Conservation (phyloP, 2,888 invertebrate genomes). For the Herminia tarsipennalis region DNA sequence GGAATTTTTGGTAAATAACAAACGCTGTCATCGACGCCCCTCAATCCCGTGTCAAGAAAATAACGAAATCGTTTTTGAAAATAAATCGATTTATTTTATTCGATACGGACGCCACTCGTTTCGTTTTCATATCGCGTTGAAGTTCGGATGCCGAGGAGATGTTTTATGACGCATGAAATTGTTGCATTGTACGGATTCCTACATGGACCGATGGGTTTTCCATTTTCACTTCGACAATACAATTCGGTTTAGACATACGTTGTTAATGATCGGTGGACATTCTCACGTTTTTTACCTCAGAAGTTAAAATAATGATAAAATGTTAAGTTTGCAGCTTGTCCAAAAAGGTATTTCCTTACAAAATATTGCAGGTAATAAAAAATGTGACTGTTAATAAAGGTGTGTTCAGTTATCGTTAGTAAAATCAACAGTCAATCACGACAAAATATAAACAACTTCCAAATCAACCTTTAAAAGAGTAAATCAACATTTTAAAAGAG, state of each 20-base stretch:
- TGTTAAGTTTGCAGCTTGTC: constrained; percentile 9
- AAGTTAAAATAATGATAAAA: constrained; percentile 21
- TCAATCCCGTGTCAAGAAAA: constrained; percentile 70
- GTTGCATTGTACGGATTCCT: constrained; percentile 71
- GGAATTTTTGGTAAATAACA: constrained; percentile 52
- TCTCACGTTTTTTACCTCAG: constrained; percentile 60
- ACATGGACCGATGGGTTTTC: constrained; percentile 71
- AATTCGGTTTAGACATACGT: constrained; percentile 65
- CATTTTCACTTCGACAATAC: constrained; percentile 79
- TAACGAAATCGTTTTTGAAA: constrained; percentile 78
- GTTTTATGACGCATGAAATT: constrained; percentile 84
- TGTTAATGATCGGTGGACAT: constrained; percentile 70
- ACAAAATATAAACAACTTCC: no score
- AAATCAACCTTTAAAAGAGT: no score
- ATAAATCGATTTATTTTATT: constrained; percentile 83
- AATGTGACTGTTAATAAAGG: no score
- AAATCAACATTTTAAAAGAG: no score
- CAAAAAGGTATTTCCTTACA: not conserved
- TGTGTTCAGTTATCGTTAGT: no score
- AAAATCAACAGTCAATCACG: no score
- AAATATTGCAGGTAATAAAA: not conserved
- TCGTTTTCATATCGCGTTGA: constrained; percentile 67
- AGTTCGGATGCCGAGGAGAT: constrained; percentile 67
- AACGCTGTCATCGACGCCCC: constrained; percentile 60
- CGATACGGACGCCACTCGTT: constrained; percentile 76